Evolutionary conservation across 2,113 vertebrate species (phyloP).

Genomic region (Pipa parva): DNA sequence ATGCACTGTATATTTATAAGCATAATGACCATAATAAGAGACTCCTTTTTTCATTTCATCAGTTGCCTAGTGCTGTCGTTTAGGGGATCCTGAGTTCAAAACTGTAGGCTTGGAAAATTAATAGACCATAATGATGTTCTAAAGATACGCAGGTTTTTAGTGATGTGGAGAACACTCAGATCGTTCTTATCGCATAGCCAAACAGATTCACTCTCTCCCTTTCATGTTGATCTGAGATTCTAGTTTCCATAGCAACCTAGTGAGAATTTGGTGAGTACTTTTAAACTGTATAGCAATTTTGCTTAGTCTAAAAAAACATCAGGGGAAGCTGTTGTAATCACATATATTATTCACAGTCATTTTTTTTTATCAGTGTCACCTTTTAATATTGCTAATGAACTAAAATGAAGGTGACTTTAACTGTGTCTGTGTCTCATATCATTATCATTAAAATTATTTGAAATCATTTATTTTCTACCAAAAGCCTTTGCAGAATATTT

Average conservation of each 20-base stretch:
- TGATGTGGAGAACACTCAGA: slow-evolving; percentile 47
- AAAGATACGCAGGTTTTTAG: slow-evolving; percentile 37
- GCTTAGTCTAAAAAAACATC: slow-evolving; percentile 52
- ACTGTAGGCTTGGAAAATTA: slow-evolving; percentile 39
- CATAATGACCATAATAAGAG: not conserved
- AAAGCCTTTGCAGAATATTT: too few relatives aligned
- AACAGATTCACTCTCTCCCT: slow-evolving; percentile 51
- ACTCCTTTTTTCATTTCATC: not conserved
- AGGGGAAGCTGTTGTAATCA: slow-evolving; percentile 49
- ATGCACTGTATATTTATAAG: not conserved
- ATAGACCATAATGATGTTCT: slow-evolving; percentile 47
- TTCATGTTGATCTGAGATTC: slow-evolving; percentile 56
- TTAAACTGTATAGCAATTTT: slow-evolving; percentile 58
- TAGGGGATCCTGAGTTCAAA: slow-evolving; percentile 23
- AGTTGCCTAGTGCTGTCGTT: too few relatives aligned
- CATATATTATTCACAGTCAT: slow-evolving; percentile 32
- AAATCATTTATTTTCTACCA: too few relatives aligned
- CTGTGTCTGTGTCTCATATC: too few relatives aligned
- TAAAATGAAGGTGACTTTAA: too few relatives aligned
- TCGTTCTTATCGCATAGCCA: slow-evolving; percentile 47
- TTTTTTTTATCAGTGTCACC: too few relatives aligned
- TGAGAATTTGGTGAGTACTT: slow-evolving; percentile 54
- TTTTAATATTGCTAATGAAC: too few relatives aligned
- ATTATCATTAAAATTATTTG: too few relatives aligned
- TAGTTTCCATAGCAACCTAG: slow-evolving; percentile 57